phyloP scores from a whole-genome alignment of 2,888 invertebrate species.

The Odontothrips loti region DNA sequence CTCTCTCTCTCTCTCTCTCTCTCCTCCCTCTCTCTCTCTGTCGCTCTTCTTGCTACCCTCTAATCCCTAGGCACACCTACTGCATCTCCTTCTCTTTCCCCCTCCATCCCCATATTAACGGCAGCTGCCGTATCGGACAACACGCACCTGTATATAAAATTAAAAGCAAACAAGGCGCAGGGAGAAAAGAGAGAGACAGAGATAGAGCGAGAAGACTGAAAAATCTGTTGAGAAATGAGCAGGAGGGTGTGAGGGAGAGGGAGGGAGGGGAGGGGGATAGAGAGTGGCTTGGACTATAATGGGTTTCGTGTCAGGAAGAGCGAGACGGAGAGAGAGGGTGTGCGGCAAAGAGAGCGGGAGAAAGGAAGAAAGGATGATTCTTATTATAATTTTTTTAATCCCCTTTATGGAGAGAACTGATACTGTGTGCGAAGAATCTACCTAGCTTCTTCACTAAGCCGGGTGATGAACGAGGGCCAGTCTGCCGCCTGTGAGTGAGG shows the following conservation, averaged over 20 bases:
- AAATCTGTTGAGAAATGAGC: not conserved
- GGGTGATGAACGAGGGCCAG: no score
- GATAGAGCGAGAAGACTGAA: not conserved
- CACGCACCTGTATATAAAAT: slow-evolving; percentile 25
- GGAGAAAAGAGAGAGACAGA: not conserved
- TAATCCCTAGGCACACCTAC: no score
- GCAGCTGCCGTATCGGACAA: slow-evolving; percentile 2
- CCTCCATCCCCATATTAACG: not conserved
- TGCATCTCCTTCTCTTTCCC: not conserved
- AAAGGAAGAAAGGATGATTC: not conserved
- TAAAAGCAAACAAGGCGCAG: not conserved
- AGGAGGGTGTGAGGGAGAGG: not conserved
- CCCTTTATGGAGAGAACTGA: not conserved
- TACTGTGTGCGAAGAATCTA: no score
- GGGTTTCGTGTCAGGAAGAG: slow-evolving; percentile 1
- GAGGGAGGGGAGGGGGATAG: not conserved
- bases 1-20: not conserved
- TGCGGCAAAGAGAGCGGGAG: not conserved
- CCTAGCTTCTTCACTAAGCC: no score
- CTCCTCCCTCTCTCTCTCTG: not conserved
- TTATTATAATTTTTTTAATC: not conserved
- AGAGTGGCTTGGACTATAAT: not conserved
- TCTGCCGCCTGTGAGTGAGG: not conserved
- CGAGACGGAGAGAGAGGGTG: not conserved
- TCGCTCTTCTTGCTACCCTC: not conserved